Evolutionary conservation across 2,797 vertebrate species (phyloP).

Genomic region (Hirundo rustica): DNA sequence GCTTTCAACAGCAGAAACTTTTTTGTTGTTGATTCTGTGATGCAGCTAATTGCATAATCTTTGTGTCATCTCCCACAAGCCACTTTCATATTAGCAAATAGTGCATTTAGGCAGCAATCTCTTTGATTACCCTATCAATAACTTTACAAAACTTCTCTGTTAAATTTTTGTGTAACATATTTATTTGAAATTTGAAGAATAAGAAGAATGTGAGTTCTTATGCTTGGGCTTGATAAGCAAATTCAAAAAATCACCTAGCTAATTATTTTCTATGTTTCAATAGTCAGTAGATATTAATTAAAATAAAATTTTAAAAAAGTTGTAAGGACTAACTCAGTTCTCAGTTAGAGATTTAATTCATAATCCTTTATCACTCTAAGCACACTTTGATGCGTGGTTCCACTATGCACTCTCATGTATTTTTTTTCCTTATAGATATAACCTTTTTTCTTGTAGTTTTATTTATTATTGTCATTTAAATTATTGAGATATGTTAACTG

Average conservation of each 20-base stretch:
- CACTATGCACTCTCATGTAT: neutral
- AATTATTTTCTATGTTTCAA: neutral
- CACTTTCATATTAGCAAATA: neutral
- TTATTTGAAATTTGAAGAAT: neutral
- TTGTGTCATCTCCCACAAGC: rapidly evolving
- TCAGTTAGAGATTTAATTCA: neutral
- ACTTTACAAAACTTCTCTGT: neutral
- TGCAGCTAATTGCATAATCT: neutral
- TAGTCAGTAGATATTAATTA: neutral
- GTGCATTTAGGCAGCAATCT: neutral
- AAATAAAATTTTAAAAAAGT: rapidly evolving
- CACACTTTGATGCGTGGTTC: neutral
- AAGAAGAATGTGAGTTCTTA: neutral
- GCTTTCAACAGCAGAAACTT: neutral
- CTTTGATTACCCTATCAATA: neutral
- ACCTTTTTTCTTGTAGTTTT: neutral
- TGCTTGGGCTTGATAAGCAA: neutral
- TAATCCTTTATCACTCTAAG: neutral
- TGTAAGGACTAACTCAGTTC: neutral
- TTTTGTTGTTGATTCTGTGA: neutral
- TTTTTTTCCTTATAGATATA: neutral
- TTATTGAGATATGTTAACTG: neutral
- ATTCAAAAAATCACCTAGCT: neutral
- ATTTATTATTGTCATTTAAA: neutral
- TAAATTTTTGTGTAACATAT: neutral